Conservation (phyloP, 2,113 vertebrate species). For the Bambusicola thoracicus region DNA sequence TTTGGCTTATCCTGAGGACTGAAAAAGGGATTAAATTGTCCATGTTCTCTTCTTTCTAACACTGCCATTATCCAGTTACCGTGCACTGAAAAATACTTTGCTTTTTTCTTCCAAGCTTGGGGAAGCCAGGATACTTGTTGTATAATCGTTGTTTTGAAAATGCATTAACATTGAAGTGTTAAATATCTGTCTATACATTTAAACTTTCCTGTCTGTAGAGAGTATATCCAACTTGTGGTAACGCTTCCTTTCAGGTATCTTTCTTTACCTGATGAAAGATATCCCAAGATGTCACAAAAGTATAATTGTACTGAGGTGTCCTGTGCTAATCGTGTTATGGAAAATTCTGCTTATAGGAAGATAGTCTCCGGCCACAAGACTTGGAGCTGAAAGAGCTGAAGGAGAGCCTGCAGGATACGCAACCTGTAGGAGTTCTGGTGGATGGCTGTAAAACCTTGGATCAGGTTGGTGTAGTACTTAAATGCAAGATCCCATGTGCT, state of each 20-base stretch:
- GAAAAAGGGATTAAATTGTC: neutral
- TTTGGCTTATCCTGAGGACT: neutral
- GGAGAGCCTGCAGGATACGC: constrained; percentile 93
- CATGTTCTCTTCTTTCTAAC: neutral
- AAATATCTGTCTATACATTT: neutral
- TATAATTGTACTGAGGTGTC: fast-evolving
- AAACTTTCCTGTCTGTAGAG: neutral
- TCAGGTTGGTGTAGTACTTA: constrained; percentile 80
- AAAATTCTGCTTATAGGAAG: constrained; percentile 79
- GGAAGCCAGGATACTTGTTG: neutral
- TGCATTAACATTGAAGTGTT: neutral
- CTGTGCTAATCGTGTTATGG: neutral
- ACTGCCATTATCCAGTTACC: neutral
- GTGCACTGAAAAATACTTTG: neutral
- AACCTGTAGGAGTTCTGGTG: constrained; percentile 92
- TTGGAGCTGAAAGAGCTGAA: constrained; percentile 91
- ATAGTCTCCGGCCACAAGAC: constrained; percentile 81
- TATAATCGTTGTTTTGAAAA: neutral
- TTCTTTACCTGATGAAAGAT: neutral
- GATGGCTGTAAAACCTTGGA: constrained; percentile 94
- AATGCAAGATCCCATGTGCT: too few species aligned
- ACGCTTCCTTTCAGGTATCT: neutral
- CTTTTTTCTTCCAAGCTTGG: neutral
- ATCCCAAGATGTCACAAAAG: neutral
- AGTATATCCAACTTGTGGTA: neutral